Conservation (phyloP, 2,888 invertebrate species). For the Watsonalla binaria region DNA sequence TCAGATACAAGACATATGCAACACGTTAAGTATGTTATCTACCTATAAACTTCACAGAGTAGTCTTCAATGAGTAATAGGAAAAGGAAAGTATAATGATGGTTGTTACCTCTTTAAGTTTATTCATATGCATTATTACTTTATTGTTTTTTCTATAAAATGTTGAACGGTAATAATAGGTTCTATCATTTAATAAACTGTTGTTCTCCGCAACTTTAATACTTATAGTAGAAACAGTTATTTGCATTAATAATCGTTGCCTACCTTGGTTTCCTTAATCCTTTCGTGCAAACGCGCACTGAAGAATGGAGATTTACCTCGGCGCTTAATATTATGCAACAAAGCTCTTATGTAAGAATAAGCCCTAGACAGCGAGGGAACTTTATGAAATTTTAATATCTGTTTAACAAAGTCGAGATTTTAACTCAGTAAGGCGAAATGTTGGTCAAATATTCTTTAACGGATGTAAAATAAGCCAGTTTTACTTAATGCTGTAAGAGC, state of each 20-base stretch:
- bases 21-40: no score
- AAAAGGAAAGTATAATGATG: no score
- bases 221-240: constrained; percentile 20
- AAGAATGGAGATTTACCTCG: constrained; percentile 50
- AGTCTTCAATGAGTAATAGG: no score
- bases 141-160: constrained; percentile 8
- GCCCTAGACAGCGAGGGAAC: constrained; percentile 47
- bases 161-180: constrained; percentile 13
- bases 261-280: constrained; percentile 34
- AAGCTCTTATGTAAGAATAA: constrained; percentile 51
- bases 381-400: constrained; percentile 65
- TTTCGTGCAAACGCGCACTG: constrained; percentile 37
- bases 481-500: no score
- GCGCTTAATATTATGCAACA: constrained; percentile 55
- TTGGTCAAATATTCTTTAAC: constrained; percentile 11
- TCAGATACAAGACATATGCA: no score
- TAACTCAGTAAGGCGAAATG: constrained; percentile 27
- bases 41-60: no score
- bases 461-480: constrained; percentile 7
- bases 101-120: no score
- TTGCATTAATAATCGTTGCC: constrained; percentile 28
- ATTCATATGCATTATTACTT: no score
- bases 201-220: constrained; percentile 13
- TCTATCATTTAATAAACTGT: constrained; percentile 16
- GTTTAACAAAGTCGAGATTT: constrained; percentile 35